Conservation (phyloP, 2,888 invertebrate genomes). For the Drosophila austrosaltans region DNA sequence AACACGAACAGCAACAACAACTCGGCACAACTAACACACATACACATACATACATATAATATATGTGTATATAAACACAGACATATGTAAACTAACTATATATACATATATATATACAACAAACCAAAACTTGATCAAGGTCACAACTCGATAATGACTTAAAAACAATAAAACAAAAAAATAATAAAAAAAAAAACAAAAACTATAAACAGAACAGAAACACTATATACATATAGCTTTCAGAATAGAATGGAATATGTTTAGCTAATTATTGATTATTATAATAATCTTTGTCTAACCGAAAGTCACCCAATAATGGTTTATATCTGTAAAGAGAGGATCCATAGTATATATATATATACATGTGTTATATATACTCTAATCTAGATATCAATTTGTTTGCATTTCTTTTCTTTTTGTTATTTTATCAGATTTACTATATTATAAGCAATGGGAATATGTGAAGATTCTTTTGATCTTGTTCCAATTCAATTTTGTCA, state of each 20-base stretch:
- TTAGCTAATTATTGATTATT: slow-evolving; percentile 9
- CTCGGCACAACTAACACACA: slow-evolving; percentile 4
- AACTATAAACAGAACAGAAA: not conserved
- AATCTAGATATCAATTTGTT: not conserved
- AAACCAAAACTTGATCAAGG: slow-evolving; percentile 22
- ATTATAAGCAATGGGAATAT: slow-evolving; percentile 2
- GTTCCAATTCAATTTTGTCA: slow-evolving; percentile 1
- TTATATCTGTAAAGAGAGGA: not conserved
- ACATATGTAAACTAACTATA: slow-evolving; percentile 7
- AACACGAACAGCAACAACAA: slow-evolving; percentile 7
- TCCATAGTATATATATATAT: not conserved
- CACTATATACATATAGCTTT: slow-evolving; percentile 10
- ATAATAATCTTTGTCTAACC: slow-evolving; percentile 1
- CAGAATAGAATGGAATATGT: not conserved
- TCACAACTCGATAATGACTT: slow-evolving; percentile 17
- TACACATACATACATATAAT: not conserved
- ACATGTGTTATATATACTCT: not conserved
- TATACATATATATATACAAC: slow-evolving; percentile 1
- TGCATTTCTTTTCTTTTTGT: not conserved
- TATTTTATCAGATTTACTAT: not conserved
- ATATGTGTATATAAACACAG: not conserved
- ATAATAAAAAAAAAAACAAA: not conserved
- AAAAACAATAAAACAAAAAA: not conserved
- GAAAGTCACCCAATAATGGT: not conserved
- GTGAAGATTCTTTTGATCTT: not conserved